A percentile compares a stretch with the other conserved stretches of the same genome.
Evolutionary conservation across 2,888 invertebrate genomes (phyloP).

Genomic region (Lamellibrachia satsuma): DNA sequence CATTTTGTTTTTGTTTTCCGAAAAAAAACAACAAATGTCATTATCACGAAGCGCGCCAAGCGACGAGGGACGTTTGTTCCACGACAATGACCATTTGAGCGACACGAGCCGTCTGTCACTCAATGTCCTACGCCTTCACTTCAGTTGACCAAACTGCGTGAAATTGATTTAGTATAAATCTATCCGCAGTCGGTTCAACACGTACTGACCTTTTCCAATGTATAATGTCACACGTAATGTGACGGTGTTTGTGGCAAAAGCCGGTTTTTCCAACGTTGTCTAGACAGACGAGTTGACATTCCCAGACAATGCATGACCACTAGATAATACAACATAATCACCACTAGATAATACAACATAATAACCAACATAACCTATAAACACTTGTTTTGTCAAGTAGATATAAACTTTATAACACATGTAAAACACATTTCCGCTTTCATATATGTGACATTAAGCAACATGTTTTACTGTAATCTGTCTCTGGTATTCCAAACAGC

Average conservation of each 20-base stretch:
- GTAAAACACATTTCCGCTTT: background rate
- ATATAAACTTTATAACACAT: background rate
- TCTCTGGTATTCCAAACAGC: background rate
- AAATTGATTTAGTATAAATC: conserved; percentile 10
- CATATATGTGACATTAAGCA: background rate
- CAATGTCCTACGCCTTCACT: background rate
- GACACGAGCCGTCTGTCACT: background rate
- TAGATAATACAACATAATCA: background rate
- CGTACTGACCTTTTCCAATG: background rate
- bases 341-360: no score
- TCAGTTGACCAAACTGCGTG: background rate
- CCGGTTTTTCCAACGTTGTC: background rate
- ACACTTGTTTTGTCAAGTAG: background rate
- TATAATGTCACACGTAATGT: background rate
- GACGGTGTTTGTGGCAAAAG: background rate
- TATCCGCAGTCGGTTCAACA: background rate
- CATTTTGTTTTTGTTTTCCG: no score
- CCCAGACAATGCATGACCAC: background rate
- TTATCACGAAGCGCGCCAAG: background rate
- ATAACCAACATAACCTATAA: background rate
- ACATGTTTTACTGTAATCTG: background rate
- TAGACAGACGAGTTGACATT: background rate
- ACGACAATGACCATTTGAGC: background rate
- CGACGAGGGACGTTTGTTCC: background rate
- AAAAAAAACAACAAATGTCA: background rate